Conservation (phyloP, 2,797 vertebrate species). For the Centropyge bicolor region DNA sequence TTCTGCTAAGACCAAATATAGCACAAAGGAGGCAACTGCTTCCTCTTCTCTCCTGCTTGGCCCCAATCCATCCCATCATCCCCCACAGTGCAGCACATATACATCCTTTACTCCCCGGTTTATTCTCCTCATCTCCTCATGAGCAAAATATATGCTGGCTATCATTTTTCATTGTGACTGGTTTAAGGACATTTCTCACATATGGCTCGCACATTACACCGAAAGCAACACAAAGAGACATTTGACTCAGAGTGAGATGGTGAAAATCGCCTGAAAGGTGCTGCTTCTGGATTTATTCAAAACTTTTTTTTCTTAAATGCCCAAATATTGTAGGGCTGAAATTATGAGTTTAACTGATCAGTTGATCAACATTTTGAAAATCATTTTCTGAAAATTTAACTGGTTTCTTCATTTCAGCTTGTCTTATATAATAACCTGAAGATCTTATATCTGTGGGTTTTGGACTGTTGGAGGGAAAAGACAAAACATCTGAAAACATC, state of each 20-base stretch:
- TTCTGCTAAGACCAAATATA: constrained; percentile 85
- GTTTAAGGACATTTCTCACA: constrained; percentile 66
- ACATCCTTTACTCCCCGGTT: constrained; percentile 75
- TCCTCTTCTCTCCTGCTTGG: constrained; percentile 80
- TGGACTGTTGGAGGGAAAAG: neutral
- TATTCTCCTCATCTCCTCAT: constrained; percentile 78
- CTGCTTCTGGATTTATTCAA: constrained; percentile 5
- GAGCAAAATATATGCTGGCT: constrained; percentile 76
- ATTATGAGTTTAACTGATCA: neutral
- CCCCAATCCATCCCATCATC: constrained; percentile 76
- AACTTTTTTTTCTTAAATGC: constrained; percentile 17
- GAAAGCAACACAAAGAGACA: constrained; percentile 31
- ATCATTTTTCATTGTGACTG: constrained; percentile 76
- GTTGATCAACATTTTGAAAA: neutral
- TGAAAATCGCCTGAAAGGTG: constrained; percentile 6
- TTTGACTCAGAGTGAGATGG: constrained; percentile 29
- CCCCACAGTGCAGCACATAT: constrained; percentile 77
- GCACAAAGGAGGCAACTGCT: constrained; percentile 82
- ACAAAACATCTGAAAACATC: constrained; percentile 1
- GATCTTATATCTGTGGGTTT: constrained; percentile 1
- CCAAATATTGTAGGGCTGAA: neutral
- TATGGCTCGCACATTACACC: constrained; percentile 42
- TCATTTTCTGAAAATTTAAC: neutral
- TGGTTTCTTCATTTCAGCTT: constrained; percentile 2
- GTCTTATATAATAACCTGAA: constrained; percentile 1